Conservation (phyloP, 2,888 invertebrate genomes). For the Calameuta idolon region DNA sequence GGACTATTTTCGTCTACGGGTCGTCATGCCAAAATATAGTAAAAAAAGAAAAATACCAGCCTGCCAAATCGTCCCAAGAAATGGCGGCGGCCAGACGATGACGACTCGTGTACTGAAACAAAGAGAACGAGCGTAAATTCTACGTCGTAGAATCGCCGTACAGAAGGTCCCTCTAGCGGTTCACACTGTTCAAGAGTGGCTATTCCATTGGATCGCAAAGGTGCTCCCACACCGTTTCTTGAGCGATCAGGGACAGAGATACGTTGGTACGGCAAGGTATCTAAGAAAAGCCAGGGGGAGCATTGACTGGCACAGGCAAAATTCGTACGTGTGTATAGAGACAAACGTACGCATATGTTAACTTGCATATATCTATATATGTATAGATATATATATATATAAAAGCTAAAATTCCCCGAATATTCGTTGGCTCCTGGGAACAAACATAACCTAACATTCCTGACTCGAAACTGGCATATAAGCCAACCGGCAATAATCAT, state of each 20-base stretch:
- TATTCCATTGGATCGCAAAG: background rate
- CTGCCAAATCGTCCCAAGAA: background rate
- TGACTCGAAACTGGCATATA: conserved; percentile 37
- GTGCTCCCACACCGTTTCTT: background rate
- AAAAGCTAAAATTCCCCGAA: conserved; percentile 50
- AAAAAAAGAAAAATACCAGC: background rate
- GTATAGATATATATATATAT: background rate
- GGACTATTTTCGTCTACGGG: background rate
- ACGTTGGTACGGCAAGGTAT: background rate
- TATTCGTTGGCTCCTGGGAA: conserved; percentile 33
- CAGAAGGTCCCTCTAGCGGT: background rate
- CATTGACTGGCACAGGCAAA: conserved; percentile 37
- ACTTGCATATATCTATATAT: conserved; percentile 16
- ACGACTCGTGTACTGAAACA: background rate
- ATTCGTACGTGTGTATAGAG: background rate
- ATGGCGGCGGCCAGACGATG: background rate
- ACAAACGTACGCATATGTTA: background rate
- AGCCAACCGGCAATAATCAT: background rate
- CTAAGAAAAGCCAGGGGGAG: conserved; percentile 21
- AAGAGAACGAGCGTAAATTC: background rate
- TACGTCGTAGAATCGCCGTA: background rate
- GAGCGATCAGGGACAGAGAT: background rate
- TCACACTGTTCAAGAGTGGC: background rate
- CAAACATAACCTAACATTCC: conserved; percentile 38
- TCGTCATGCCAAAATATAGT: background rate